Evolutionary conservation across 1,140 invertebrate species (phyloP), one percentile per base, ranked within the genome.

Genomic region (Caerostris extrusa): DNA sequence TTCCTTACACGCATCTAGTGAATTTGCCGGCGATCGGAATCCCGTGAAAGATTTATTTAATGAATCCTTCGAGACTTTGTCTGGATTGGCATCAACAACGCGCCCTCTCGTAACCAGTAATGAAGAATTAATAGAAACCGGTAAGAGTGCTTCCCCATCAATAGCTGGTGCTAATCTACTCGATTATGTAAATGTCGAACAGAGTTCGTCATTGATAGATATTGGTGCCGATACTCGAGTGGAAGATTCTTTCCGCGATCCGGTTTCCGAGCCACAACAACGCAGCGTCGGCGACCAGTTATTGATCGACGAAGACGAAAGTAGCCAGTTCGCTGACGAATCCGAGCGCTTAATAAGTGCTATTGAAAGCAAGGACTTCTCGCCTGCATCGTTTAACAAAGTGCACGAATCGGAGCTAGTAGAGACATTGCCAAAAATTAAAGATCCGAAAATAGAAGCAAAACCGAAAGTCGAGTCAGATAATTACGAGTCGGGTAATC

Each of bases 201-300:
- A 77, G 57, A 50, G 57, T 61, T 89, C 85, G 57, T 88, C 92
- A 64, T 89, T 93, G 86, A 89, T 93, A 93, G 85, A 81, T 81
- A 82, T 56, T 64, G 57, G 67, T 81, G 92, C 92, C 92, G 92
- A 93, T 93, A 93, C 92, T 93, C 60, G 86, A 58, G 92, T 93
- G 92, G 92, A 93, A 93, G 92, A 93, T 93, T 77, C 92, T 56
- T 85, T 86, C 91, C 91, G 82, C 83, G 67, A 91, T 91, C 69
- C 90, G 57, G 90, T 82, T 60, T 50, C 82, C 34, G 34, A 53
- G 69, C 77, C 69, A 91, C 90, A 91, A 91, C 92, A 93, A 93
- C 91, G 83, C 83, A 60, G 92, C 86, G 86, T 56, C 83, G 86
- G 60, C 83, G 92, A 93, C 92, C 61, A 82, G 61, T 88, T 93